Evolutionary conservation across 1,140 invertebrate genomes (phyloP), one percentile per base, ranked within the genome.

Genomic region (Archegozetes longisetosus): DNA sequence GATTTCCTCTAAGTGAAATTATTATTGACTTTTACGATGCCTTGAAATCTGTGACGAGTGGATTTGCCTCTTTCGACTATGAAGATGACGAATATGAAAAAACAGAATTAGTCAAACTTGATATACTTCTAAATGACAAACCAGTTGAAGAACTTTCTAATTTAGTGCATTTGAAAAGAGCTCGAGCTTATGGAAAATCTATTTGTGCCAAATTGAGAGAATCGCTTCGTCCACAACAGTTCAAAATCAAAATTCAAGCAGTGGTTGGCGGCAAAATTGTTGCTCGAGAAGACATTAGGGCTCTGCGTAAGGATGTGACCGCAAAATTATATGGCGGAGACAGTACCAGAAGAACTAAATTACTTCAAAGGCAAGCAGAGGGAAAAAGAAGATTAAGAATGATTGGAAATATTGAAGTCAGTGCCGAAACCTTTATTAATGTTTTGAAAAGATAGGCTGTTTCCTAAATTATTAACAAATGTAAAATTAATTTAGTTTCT

Each of bases 41-140:
- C 25, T 72, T 98, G 0, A 98, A 96, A 74, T 84, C 83, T 23
- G 65, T 88, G 14, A 84, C 83, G 20, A 95, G 90, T 1, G 94
- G 94, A 13, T 97, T 91, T 76, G 93, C 90, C 12, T 94, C 88
- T 72, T 98, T 98, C 75, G 93, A 97, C 75, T 98, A 98, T 73
- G 89, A 97, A 75, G 86, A 95, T 72, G 70, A 81, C 69, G 90
- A 85, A 17, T 96, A 86, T 72, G 75, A 86, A 70, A 53, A 71
- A 17, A 82, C 84, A 61, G 69, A 79, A 61, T 74, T 91, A 65
- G 78, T 82, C 0, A 86, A 84, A 81, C 70, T 95, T 66, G 76
- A 80, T 63, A 82, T 93, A 65, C 71, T 82, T 48, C 70, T 97
- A 25, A 97, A 97, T 76, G 85, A 85, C 12, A 72, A 75, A 1